Base-by-base conservation (phyloP, 2,888 invertebrate species). In the Sarcophaga carnaria region DNA sequence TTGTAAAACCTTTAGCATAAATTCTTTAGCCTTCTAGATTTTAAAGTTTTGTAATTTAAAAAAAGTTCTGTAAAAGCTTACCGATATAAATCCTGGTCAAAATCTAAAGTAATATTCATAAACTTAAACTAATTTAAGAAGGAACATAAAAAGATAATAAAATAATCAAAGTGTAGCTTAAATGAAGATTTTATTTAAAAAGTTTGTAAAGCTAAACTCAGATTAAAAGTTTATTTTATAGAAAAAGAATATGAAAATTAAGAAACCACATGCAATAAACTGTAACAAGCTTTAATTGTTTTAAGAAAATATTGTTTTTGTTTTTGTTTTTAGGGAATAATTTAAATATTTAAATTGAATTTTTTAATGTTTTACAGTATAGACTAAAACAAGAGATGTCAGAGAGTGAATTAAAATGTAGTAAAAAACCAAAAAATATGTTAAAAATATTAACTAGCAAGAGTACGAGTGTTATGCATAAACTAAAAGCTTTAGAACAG, bases 181-280 rank as follows among this genome's bases (percentile, higher is more conserved):
- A 54, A 49, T 71, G 47, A 37, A 60, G n/a, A 45, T 74, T 74
- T 12, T 27, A 22, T 45, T n/a, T 63, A 12, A 37, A 72, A 45
- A 45, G 17, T 67, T 45, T 63, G 63, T 37, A 63, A 63, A 22
- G 37, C 37, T 1, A 10, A 37, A 10, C 37, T 2, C 8, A 37
- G 8, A 8, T 37, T 37, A 37, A 37, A 37, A 37, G 37, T 37
- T 10, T 37, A 2, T 37, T 37, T 37, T 37, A 37, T 37, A 37
- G 37, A 10, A 37, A 37, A 37, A 37, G 37, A 37, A 20, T 45
- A 72, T 11, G 12, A 62, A 74, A 74, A 25, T 62, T 64, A 72
- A n/a, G 47, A 76, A 83, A 80, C 66, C 47, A 80, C 84, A 84
- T 84, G 84, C 84, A 84, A 60, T 62, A 20, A 80, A 80, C 60